A percentile compares a stretch with the other conserved stretches of the same genome.
phyloP scores from a whole-genome alignment of 1,140 invertebrate species.

The Drosophila nikananu region DNA sequence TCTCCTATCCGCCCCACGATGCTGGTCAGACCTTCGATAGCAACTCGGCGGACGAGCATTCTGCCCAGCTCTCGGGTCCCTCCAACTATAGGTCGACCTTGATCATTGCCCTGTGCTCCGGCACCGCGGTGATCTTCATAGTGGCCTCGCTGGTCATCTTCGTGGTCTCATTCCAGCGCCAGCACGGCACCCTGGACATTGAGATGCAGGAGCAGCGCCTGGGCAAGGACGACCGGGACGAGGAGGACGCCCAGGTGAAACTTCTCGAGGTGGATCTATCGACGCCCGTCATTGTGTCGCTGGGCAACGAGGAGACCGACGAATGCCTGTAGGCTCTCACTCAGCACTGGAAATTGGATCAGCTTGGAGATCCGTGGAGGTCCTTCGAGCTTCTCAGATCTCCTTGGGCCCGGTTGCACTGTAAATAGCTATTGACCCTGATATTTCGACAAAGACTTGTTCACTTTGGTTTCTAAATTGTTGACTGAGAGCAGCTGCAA shows the following conservation, averaged over 20 bases:
- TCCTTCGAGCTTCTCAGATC: neutral
- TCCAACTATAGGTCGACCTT: conserved; percentile 64
- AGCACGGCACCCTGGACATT: conserved; percentile 77
- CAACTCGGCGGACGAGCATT: conserved; percentile 74
- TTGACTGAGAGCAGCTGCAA: conserved; percentile 35
- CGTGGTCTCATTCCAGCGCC: conserved; percentile 75
- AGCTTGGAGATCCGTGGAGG: neutral
- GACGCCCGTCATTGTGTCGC: conserved; percentile 50
- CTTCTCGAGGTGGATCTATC: conserved; percentile 75
- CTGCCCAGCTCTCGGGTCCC: conserved; percentile 45
- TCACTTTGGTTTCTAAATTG: conserved; percentile 48
- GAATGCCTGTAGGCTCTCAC: conserved; percentile 62
- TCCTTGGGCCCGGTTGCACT: conserved; percentile 30
- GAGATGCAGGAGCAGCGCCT: conserved; percentile 81
- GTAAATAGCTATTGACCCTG: conserved; percentile 66
- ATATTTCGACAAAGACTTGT: conserved; percentile 51
- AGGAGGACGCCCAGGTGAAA: conserved; percentile 78
- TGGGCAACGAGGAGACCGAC: conserved; percentile 71
- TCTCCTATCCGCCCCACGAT: conserved; percentile 72
- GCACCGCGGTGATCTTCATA: conserved; percentile 73
- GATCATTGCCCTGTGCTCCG: conserved; percentile 73
- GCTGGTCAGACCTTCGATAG: conserved; percentile 67
- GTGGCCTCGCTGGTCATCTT: conserved; percentile 72
- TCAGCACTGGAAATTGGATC: conserved; percentile 3
- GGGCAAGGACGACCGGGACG: conserved; percentile 75